phyloP scores from a whole-genome alignment of 2,113 vertebrate genomes.

The Corapipo altera region DNA sequence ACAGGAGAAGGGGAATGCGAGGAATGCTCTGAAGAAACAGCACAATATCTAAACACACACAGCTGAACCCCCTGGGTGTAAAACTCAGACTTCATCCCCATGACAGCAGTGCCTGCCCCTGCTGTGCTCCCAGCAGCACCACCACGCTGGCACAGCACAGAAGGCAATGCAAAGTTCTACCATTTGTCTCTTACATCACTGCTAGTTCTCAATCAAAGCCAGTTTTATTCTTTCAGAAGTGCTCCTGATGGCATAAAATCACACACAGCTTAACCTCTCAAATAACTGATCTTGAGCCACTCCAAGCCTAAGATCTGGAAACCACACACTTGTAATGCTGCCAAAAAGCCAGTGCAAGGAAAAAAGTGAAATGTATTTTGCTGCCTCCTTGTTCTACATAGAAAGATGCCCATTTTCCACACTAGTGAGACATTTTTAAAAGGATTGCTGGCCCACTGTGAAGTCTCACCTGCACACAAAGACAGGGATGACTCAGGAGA shows the following conservation, averaged over 20 bases:
- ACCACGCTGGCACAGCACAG: fast-evolving
- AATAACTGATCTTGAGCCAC: background rate
- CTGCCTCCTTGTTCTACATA: background rate
- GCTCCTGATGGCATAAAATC: background rate
- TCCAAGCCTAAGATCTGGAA: background rate
- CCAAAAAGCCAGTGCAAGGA: background rate
- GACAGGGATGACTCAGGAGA: background rate
- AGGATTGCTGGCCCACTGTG: background rate
- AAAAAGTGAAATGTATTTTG: background rate
- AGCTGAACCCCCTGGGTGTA: background rate
- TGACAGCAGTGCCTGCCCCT: background rate
- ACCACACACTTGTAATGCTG: background rate
- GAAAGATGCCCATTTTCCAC: background rate
- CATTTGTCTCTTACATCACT: background rate
- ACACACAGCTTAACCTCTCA: background rate
- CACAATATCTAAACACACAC: background rate
- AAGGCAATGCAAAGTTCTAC: background rate
- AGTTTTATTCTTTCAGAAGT: background rate
- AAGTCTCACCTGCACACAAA: background rate
- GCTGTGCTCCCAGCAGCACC: background rate
- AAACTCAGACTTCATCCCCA: fast-evolving
- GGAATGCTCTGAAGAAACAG: background rate
- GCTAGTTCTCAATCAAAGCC: background rate
- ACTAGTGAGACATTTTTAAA: background rate
- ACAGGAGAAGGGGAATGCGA: background rate